These are phyloP conservation scores for Periophthalmus modestus DNA, from an alignment of 2,113 vertebrate genomes.

Conservation along the genomic window DNA sequence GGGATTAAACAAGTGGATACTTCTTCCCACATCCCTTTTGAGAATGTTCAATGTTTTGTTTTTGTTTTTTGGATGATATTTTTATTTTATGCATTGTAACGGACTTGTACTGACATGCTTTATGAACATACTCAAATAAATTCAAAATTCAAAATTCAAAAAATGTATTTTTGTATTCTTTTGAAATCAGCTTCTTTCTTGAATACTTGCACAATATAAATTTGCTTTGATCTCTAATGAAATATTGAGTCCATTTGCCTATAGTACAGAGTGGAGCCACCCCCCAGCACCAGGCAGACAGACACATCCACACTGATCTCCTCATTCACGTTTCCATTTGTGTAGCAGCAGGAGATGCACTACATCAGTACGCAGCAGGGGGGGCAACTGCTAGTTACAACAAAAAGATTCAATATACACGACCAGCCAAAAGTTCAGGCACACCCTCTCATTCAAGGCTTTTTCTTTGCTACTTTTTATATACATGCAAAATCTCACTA, in stretches of 20 bases:
- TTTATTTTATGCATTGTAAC: too few relatives aligned
- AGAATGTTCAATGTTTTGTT: too few relatives aligned
- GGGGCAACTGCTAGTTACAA: slow-evolving; percentile 35
- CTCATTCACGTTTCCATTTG: slow-evolving; percentile 71
- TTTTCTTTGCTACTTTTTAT: too few relatives aligned
- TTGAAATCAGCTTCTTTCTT: neutral
- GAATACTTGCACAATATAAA: neutral
- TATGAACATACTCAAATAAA: too few relatives aligned
- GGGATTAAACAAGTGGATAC: too few relatives aligned
- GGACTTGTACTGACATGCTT: too few relatives aligned
- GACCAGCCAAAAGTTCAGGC: too few relatives aligned
- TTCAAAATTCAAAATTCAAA: too few relatives aligned
- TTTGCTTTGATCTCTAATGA: slow-evolving; percentile 47
- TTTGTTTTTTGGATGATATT: too few relatives aligned
- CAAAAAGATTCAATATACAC: neutral
- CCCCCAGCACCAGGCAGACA: slow-evolving; percentile 18
- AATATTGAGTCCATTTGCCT: slow-evolving; percentile 44
- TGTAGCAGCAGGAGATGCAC: slow-evolving; percentile 53
- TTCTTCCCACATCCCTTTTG: too few relatives aligned
- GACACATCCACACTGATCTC: slow-evolving; percentile 42
- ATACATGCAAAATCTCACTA: too few relatives aligned
- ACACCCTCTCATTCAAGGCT: too few relatives aligned
- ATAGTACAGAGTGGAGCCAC: neutral
- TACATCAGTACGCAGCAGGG: slow-evolving; percentile 28
- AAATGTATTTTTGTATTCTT: neutral